phyloP scores from a whole-genome alignment of 2,113 vertebrate species.

The Sialia sialis region DNA sequence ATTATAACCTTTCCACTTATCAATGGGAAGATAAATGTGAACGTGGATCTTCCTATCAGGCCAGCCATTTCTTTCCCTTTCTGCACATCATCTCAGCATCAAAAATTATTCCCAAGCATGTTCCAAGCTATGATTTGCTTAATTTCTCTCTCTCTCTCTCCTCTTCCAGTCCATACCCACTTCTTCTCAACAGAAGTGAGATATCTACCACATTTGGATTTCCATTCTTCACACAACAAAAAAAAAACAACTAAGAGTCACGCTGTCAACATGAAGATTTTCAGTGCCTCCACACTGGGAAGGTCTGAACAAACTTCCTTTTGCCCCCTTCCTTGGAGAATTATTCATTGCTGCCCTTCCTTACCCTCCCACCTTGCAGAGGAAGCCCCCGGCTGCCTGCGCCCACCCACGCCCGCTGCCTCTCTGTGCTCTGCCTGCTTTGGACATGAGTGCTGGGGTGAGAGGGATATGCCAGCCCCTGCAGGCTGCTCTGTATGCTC shows the following conservation, averaged over 20 bases:
- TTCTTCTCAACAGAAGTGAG: not conserved
- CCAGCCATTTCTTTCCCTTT: slow-evolving; percentile 30
- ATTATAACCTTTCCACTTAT: not conserved
- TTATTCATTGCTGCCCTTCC: not conserved
- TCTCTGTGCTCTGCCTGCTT: not conserved
- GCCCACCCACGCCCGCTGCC: not conserved
- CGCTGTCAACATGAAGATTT: not conserved
- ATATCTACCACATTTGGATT: not conserved
- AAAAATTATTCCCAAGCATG: not conserved
- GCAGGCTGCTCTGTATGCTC: slow-evolving; percentile 84
- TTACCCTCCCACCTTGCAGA: not conserved
- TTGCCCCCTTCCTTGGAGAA: not conserved
- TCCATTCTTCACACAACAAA: slow-evolving; percentile 26
- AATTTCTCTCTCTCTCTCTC: not conserved
- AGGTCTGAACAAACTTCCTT: not conserved
- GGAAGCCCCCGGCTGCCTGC: not conserved
- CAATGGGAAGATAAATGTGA: not conserved
- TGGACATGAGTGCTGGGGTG: not conserved
- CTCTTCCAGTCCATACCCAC: not conserved
- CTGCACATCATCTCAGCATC: not conserved
- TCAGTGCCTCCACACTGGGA: not conserved
- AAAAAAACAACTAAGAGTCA: not conserved
- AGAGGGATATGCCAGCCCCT: slow-evolving; percentile 75
- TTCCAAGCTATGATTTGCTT: not conserved
- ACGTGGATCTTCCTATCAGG: not conserved